Percentiles rank a stretch among this genome's conserved stretches.
Evolutionary conservation across 2,888 invertebrate species (phyloP).

Genomic region (Apamea monoglypha): DNA sequence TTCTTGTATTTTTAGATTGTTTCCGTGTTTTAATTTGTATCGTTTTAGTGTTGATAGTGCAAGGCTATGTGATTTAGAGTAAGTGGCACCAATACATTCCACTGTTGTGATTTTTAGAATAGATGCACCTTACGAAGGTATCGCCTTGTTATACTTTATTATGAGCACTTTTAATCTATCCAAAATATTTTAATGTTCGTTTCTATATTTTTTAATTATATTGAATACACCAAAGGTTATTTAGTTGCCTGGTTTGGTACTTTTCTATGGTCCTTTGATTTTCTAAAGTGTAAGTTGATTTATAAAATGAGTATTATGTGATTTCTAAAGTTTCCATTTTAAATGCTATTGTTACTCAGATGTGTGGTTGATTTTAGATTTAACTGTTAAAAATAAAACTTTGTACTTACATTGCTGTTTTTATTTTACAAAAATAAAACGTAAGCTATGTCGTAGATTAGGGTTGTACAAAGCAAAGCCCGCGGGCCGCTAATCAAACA

Average conservation of each 20-base stretch:
- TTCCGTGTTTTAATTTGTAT: conserved; percentile 71
- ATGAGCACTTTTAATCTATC: conserved; percentile 67
- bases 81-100: conserved; percentile 87
- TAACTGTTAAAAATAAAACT: conserved; percentile 84
- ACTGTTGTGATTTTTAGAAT: conserved; percentile 87
- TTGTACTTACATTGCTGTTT: conserved; percentile 69
- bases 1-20: conserved; percentile 72
- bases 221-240: conserved; percentile 75
- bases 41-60: conserved; percentile 71
- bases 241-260: conserved; percentile 63
- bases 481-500: too few relatives aligned
- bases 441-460: background rate
- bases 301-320: conserved; percentile 68
- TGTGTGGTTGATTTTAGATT: conserved; percentile 80
- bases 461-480: too few relatives aligned
- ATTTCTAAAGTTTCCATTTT: conserved; percentile 73
- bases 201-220: conserved; percentile 70
- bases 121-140: conserved; percentile 76
- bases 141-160: conserved; percentile 58
- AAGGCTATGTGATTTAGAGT: conserved; percentile 88
- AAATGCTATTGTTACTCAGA: conserved; percentile 74
- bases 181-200: conserved; percentile 65
- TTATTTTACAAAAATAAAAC: conserved; percentile 13
- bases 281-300: conserved; percentile 70
- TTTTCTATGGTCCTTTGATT: conserved; percentile 69